Conservation (phyloP, 2,797 vertebrate species). For the Gymnoscopelus braueri region DNA sequence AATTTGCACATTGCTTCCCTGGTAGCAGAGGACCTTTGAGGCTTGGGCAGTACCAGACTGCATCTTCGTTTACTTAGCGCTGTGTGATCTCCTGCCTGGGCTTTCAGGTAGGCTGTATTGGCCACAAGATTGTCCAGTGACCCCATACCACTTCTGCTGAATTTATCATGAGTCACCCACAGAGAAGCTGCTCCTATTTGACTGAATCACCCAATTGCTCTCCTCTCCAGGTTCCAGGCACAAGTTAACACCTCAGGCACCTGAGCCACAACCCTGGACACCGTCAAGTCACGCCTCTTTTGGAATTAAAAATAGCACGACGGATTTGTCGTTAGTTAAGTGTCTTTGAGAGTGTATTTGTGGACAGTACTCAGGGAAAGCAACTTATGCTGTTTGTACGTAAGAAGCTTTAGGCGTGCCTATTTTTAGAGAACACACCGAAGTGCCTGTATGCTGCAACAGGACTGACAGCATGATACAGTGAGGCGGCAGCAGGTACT, state of each 20-base stretch:
- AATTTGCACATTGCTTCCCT: slow-evolving; percentile 39
- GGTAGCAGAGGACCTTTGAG: slow-evolving; percentile 64
- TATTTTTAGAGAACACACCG: slow-evolving; percentile 81
- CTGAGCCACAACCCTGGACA: slow-evolving; percentile 27
- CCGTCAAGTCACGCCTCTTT: slow-evolving; percentile 60
- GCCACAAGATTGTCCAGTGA: slow-evolving; percentile 88
- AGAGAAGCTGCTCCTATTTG: slow-evolving; percentile 19
- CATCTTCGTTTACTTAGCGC: slow-evolving; percentile 81
- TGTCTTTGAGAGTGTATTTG: slow-evolving; percentile 79
- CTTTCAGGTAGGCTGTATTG: slow-evolving; percentile 89
- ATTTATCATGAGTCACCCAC: slow-evolving; percentile 1
- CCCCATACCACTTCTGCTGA: slow-evolving; percentile 83
- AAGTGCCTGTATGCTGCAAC: slow-evolving; percentile 44
- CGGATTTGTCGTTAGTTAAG: slow-evolving; percentile 85
- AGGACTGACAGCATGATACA: slow-evolving; percentile 23
- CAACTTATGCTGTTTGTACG: slow-evolving; percentile 86
- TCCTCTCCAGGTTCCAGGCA: slow-evolving; percentile 37
- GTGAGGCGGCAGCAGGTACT: slow-evolving; percentile 34
- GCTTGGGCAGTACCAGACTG: slow-evolving; percentile 79
- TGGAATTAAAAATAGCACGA: slow-evolving; percentile 75
- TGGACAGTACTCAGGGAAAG: slow-evolving; percentile 81
- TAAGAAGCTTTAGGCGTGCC: slow-evolving; percentile 89
- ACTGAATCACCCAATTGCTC: slow-evolving; percentile 3
- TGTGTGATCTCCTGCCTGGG: slow-evolving; percentile 74
- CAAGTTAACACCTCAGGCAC: slow-evolving; percentile 32